Evolutionary conservation across 92 coral and sea anemone genomes (phyloP).

Genomic region (Phenganax marumi): DNA sequence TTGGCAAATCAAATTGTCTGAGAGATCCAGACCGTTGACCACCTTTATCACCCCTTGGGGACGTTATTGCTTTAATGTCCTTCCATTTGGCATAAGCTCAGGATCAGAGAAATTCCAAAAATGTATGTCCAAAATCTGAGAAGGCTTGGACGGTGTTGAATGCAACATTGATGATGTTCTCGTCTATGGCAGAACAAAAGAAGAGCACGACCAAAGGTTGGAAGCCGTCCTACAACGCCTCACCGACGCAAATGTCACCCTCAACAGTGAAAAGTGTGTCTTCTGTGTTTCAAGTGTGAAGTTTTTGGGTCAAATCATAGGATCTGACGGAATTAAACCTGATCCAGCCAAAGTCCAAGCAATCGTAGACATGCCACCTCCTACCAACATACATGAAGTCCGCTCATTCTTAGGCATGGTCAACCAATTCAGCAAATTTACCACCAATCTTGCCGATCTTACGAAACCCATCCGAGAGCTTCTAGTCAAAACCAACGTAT

Average conservation of each 20-base stretch:
- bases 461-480: no score
- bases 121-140: constrained; percentile 50
- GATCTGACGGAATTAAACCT: no score
- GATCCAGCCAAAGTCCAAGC: constrained; percentile 49
- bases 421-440: constrained; percentile 48
- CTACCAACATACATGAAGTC: constrained; percentile 27
- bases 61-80: no score
- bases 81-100: no score
- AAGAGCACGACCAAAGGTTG: no score
- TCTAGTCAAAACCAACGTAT: constrained; percentile 53
- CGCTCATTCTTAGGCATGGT: constrained; percentile 50
- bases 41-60: no score
- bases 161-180: constrained; percentile 60
- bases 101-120: no score
- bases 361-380: constrained; percentile 35
- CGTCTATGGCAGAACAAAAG: no score
- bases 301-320: constrained; percentile 36
- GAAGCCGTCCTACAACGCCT: no score
- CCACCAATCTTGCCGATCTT: constrained; percentile 47
- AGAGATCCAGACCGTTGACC: no score
- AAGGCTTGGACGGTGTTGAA: constrained; percentile 50
- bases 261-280: no score
- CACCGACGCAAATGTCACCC: constrained; percentile 41
- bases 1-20: constrained; percentile 51
- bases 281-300: no score